Conservation (phyloP, 2,888 invertebrate genomes). For the Orthosia gracilis region DNA sequence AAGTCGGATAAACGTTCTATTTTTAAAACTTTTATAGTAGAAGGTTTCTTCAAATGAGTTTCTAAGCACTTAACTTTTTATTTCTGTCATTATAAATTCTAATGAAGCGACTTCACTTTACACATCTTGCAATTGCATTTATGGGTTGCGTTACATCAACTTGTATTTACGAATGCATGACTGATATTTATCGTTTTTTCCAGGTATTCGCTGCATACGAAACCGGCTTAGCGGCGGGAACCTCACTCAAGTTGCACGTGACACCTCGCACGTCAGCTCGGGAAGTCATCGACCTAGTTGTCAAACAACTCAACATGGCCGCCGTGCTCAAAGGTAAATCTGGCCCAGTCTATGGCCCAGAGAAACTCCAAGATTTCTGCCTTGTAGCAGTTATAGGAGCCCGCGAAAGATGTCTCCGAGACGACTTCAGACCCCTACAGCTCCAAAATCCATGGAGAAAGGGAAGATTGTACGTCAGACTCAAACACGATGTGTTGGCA, state of each 20-base stretch:
- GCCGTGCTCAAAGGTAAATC: slow-evolving; percentile 96
- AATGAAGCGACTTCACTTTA: neutral
- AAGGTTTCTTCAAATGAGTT: slow-evolving; percentile 9
- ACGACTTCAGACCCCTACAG: slow-evolving; percentile 98
- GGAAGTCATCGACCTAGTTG: slow-evolving; percentile 98
- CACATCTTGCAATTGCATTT: slow-evolving; percentile 8
- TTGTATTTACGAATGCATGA: slow-evolving; percentile 22
- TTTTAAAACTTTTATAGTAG: neutral
- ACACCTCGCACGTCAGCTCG: slow-evolving; percentile 98
- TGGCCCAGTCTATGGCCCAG: slow-evolving; percentile 96
- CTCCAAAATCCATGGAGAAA: slow-evolving; percentile 99
- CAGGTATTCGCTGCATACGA: slow-evolving; percentile 99
- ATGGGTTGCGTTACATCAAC: slow-evolving; percentile 28
- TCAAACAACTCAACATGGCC: slow-evolving; percentile 98
- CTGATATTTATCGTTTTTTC: slow-evolving; percentile 71
- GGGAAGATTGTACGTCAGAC: slow-evolving; percentile 97
- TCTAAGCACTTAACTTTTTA: slow-evolving; percentile 8
- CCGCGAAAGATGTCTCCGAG: slow-evolving; percentile 97
- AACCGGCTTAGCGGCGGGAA: slow-evolving; percentile 97
- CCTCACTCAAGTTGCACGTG: slow-evolving; percentile 98
- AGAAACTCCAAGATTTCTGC: slow-evolving; percentile 97
- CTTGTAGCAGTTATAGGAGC: slow-evolving; percentile 99
- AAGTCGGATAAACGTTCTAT: neutral
- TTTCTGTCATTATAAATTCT: neutral
- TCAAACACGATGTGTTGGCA: slow-evolving; percentile 97